A percentile compares a stretch with the other conserved stretches of the same genome.
Conservation (phyloP, 2,113 vertebrate genomes). For the Antigone vipio region DNA sequence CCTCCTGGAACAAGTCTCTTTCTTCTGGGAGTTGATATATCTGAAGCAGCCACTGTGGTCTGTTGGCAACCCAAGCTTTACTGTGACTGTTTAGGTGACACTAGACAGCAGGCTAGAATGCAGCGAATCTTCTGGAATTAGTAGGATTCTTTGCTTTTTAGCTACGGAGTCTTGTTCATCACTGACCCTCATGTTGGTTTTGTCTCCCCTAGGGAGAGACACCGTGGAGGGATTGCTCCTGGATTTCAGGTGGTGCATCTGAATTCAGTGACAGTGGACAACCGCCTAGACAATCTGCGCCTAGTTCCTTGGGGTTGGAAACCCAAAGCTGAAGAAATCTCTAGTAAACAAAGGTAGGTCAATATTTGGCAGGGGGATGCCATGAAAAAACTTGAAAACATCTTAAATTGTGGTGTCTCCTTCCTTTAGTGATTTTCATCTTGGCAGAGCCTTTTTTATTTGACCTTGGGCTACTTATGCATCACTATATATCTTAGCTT, state of each 20-base stretch:
- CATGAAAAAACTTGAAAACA: background rate
- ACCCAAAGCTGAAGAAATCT: conserved; percentile 91
- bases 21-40: background rate
- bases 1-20: background rate
- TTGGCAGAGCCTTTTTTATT: background rate
- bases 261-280: conserved; percentile 96
- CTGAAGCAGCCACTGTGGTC: background rate
- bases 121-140: background rate
- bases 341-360: conserved; percentile 93
- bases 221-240: conserved; percentile 92
- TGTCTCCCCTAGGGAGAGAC: conserved; percentile 86
- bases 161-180: background rate
- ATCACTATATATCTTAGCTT: accelerated
- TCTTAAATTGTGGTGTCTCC: background rate
- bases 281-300: conserved; percentile 93
- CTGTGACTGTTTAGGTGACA: background rate
- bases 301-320: conserved; percentile 92
- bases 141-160: background rate
- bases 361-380: background rate
- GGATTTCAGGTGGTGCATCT: conserved; percentile 97
- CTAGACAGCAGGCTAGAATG: background rate
- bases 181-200: background rate
- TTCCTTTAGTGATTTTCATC: background rate
- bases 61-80: background rate
- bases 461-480: accelerated